Percentiles rank a stretch among this genome's conserved stretches.
Evolutionary conservation across 2,888 invertebrate genomes (phyloP).

Genomic region (Stomorhina lunata): DNA sequence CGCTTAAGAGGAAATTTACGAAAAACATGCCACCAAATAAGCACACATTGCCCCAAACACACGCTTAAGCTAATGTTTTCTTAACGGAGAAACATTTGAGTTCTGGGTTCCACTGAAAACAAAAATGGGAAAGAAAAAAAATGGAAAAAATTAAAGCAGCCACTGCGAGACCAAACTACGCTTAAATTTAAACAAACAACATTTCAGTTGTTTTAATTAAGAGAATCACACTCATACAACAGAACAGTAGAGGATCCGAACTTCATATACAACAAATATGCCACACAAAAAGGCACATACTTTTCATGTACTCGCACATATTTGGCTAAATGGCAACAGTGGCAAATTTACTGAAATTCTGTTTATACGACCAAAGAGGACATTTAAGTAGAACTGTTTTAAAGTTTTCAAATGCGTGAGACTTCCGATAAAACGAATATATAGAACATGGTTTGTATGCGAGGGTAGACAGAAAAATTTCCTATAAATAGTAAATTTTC

Average conservation of each 20-base stretch:
- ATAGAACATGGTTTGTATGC: not conserved
- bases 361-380: not conserved
- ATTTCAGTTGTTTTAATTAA: constrained; percentile 62
- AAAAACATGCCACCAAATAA: constrained; percentile 22
- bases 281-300: constrained; percentile 32
- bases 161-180: constrained; percentile 32
- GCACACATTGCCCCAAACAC: not conserved
- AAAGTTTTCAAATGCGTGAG: constrained; percentile 5
- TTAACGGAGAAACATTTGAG: constrained; percentile 14
- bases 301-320: not conserved
- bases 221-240: constrained; percentile 33
- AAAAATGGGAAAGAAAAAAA: too few relatives aligned
- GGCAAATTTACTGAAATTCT: constrained; percentile 27
- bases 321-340: constrained; percentile 45
- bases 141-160: not conserved
- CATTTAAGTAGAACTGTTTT: not conserved
- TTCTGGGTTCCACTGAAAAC: constrained; percentile 19
- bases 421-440: not conserved
- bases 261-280: not conserved
- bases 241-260: not conserved
- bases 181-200: constrained; percentile 54
- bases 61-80: constrained; percentile 21
- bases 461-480: not conserved
- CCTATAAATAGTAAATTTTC: not conserved
- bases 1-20: constrained; percentile 18